Conservation (phyloP, 1,140 invertebrate genomes). For the Neuroterus valhalla region DNA sequence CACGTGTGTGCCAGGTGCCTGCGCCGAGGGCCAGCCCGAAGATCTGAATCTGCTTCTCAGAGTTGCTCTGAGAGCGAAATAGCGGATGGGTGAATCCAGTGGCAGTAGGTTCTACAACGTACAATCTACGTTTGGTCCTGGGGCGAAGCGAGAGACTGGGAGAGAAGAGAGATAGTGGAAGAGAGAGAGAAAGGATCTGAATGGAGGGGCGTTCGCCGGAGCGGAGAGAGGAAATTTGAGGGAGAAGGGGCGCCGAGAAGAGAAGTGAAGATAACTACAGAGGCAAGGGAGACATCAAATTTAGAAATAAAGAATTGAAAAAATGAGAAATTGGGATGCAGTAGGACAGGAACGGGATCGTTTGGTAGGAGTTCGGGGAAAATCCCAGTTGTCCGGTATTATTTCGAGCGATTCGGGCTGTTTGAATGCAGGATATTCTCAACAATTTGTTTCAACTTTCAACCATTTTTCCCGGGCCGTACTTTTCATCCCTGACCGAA, state of each 20-base stretch:
- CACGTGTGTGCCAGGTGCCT: constrained; percentile 3
- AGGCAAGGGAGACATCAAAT: too few species aligned
- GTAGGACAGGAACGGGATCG: too few species aligned
- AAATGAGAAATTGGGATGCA: constrained; percentile 36
- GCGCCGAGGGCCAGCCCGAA: neutral
- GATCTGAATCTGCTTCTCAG: neutral
- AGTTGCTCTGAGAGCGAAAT: neutral
- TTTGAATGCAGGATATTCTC: too few species aligned
- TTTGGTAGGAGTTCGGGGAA: too few species aligned
- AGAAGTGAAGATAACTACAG: too few species aligned
- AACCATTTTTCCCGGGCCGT: too few species aligned
- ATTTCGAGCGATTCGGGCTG: too few species aligned
- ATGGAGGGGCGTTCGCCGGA: constrained; percentile 36
- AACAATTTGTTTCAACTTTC: too few species aligned
- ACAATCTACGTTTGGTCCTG: constrained; percentile 27
- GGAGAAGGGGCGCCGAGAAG: constrained; percentile 28
- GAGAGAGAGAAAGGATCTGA: constrained; percentile 30
- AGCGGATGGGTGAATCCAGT: neutral
- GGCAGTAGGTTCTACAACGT: neutral
- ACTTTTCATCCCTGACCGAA: too few species aligned
- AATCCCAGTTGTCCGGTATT: too few species aligned
- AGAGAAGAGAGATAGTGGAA: constrained; percentile 3
- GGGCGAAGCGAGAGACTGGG: neutral
- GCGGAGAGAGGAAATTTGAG: constrained; percentile 16
- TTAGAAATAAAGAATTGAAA: constrained; percentile 3